Conservation (phyloP, 2,888 invertebrate species). For the Phragmatobia fuliginosa region DNA sequence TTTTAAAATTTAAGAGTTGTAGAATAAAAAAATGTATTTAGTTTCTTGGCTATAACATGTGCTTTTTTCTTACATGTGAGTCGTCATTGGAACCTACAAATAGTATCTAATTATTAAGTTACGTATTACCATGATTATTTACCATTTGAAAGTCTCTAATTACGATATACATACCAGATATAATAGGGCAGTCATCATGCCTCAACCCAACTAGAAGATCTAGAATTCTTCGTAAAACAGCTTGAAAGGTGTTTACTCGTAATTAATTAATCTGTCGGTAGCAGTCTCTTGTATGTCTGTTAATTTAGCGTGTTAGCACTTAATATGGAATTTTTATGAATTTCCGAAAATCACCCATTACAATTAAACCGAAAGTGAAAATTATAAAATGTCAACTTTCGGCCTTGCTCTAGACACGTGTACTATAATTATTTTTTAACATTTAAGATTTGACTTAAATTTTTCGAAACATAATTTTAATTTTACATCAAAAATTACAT, state of each 20-base stretch:
- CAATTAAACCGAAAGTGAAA: conserved; percentile 74
- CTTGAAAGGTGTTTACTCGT: neutral
- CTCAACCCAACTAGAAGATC: neutral
- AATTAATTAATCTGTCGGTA: neutral
- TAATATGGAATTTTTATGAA: too few relatives aligned
- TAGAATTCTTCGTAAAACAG: too few relatives aligned
- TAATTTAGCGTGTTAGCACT: too few relatives aligned
- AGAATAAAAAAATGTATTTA: too few relatives aligned
- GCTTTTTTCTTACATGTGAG: too few relatives aligned
- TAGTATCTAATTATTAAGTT: too few relatives aligned
- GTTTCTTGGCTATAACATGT: too few relatives aligned
- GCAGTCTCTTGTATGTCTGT: too few relatives aligned
- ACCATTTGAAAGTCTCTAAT: too few relatives aligned
- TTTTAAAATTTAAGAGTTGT: too few relatives aligned
- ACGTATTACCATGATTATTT: too few relatives aligned
- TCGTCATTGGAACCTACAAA: too few relatives aligned
- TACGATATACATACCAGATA: neutral
- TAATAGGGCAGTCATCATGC: neutral
- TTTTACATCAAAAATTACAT: conserved; percentile 28
- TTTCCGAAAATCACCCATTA: conserved; percentile 60
- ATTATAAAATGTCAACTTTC: conserved; percentile 74
- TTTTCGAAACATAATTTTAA: conserved; percentile 54
- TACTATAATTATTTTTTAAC: conserved; percentile 73
- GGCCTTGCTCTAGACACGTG: conserved; percentile 76
- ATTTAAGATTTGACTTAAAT: conserved; percentile 65